Percentiles rank a stretch among this genome's conserved stretches.
phyloP scores from a whole-genome alignment of 2,888 invertebrate species.

The Erynnis tages region DNA sequence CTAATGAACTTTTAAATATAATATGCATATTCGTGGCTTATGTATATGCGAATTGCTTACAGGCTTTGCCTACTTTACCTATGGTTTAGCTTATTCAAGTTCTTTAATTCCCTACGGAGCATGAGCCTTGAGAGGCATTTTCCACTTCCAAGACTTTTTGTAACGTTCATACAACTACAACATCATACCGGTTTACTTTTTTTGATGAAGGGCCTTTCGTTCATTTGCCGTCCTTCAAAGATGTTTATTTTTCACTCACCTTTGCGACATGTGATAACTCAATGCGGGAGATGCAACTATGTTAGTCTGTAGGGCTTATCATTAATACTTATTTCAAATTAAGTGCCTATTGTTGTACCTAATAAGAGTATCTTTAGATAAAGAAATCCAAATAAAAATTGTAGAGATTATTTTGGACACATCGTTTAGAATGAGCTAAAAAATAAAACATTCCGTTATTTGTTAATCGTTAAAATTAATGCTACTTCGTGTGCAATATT shows the following conservation, averaged over 20 bases:
- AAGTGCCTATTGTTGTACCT: too few species aligned
- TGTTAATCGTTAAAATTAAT: neutral
- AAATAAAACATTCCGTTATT: neutral
- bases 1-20: slow-evolving; percentile 22
- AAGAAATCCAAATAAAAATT: too few species aligned
- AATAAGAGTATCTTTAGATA: neutral
- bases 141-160: slow-evolving; percentile 17
- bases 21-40: slow-evolving; percentile 7
- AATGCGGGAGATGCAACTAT: too few species aligned
- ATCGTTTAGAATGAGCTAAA: too few species aligned
- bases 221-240: slow-evolving; percentile 1
- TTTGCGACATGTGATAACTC: neutral
- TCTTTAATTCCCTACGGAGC: slow-evolving; percentile 21
- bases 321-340: too few species aligned
- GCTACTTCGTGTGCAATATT: neutral
- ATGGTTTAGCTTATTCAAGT: slow-evolving; percentile 24
- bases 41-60: slow-evolving; percentile 16
- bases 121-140: slow-evolving; percentile 21
- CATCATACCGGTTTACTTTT: slow-evolving; percentile 3
- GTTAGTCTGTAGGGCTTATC: too few species aligned
- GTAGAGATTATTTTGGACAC: too few species aligned
- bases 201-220: slow-evolving; percentile 2
- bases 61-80: slow-evolving; percentile 21
- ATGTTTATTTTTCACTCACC: neutral
- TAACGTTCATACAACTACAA: slow-evolving; percentile 22